Conservation (phyloP, 2,797 vertebrate species). For the Halcyon smyrnensis region DNA sequence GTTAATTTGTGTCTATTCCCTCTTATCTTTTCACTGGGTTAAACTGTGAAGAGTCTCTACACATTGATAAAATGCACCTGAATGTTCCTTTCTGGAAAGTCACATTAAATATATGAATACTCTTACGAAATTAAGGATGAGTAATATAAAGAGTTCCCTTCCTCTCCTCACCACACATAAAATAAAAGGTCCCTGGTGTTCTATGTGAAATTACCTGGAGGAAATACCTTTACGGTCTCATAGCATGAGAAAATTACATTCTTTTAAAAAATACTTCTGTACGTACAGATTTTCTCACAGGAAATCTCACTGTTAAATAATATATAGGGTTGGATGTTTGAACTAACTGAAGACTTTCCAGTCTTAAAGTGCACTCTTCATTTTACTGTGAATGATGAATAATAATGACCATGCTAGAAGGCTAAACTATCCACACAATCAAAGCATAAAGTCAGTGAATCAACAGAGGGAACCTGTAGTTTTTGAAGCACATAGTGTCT, state of each 20-base stretch:
- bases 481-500: neutral
- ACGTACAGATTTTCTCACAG: neutral
- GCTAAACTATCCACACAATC: neutral
- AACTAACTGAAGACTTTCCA: neutral
- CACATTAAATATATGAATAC: accelerated
- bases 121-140: no score
- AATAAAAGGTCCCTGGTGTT: neutral
- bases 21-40: neutral
- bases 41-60: neutral
- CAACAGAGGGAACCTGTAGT: neutral
- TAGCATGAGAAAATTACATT: neutral
- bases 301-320: neutral
- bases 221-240: neutral
- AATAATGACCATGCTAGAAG: neutral
- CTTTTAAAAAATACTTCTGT: neutral
- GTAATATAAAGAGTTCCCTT: neutral
- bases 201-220: neutral
- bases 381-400: neutral
- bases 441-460: neutral
- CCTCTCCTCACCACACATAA: neutral
- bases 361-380: neutral
- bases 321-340: neutral
- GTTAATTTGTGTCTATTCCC: neutral
- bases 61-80: neutral
- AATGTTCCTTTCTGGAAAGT: neutral